Percentiles rank a stretch among this genome's conserved stretches.
Conservation (phyloP, 2,888 invertebrate species). For the Lasioglossum marginatum region DNA sequence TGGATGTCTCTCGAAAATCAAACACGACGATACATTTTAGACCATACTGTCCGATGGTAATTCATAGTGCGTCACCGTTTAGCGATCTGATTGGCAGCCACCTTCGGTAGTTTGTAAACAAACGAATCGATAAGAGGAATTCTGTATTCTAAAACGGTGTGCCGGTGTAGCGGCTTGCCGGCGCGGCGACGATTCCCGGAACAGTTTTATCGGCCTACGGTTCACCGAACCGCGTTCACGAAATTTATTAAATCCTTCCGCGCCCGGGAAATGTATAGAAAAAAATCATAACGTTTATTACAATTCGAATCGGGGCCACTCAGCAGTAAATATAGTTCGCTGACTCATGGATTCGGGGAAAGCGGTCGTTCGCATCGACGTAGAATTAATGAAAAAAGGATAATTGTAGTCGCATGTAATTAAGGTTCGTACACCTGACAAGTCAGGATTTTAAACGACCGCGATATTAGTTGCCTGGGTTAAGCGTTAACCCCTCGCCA, state of each 20-base stretch:
- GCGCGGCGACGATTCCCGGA: conserved; percentile 4
- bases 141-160: conserved; percentile 42
- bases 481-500: not conserved
- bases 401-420: not conserved
- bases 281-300: not conserved
- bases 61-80: conserved; percentile 19
- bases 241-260: not conserved
- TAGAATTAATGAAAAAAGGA: conserved; percentile 4
- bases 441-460: conserved; percentile 5
- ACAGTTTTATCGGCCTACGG: not conserved
- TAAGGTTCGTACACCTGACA: not conserved
- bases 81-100: conserved; percentile 14
- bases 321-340: not conserved
- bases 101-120: conserved; percentile 49
- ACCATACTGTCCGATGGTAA: not conserved
- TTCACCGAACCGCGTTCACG: not conserved
- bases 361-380: not conserved
- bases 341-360: not conserved
- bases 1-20: not conserved
- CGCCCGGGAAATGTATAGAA: not conserved
- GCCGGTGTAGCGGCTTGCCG: not conserved
- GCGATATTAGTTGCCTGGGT: conserved; percentile 2
- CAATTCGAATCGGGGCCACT: not conserved
- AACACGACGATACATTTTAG: not conserved
- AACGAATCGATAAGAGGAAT: conserved; percentile 44